Evolutionary conservation across 2,888 invertebrate genomes (phyloP).

Genomic region (Dryadula phaetusa): DNA sequence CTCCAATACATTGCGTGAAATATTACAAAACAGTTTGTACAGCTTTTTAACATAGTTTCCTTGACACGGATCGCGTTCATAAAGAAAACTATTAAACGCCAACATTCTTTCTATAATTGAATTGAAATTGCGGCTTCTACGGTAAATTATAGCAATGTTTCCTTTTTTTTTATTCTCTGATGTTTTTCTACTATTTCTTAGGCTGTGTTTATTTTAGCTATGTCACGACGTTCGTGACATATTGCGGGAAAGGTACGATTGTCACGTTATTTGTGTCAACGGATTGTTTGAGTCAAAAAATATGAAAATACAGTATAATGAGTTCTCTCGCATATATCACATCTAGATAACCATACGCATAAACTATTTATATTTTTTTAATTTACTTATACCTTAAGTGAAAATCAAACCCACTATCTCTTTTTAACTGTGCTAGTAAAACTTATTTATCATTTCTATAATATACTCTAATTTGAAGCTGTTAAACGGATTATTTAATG

Average conservation of each 20-base stretch:
- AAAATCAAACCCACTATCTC: background rate
- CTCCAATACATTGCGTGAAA: conserved; percentile 10
- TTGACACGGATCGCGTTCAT: conserved; percentile 27
- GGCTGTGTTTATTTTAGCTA: conserved; percentile 2
- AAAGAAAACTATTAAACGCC: conserved; percentile 26
- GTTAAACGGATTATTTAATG: background rate
- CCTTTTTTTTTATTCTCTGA: background rate
- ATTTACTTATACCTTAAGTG: background rate
- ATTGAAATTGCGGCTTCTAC: conserved; percentile 21
- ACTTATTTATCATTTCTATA: background rate
- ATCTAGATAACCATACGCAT: too few relatives aligned
- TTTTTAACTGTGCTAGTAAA: background rate
- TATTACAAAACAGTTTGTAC: conserved; percentile 8
- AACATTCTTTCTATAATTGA: conserved; percentile 27
- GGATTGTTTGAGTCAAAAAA: too few relatives aligned
- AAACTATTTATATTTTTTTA: too few relatives aligned
- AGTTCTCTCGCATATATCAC: too few relatives aligned
- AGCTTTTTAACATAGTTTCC: conserved; percentile 21
- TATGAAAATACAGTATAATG: too few relatives aligned
- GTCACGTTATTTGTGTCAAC: background rate
- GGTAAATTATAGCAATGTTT: conserved; percentile 6
- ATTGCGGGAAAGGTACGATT: background rate
- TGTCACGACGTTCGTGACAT: background rate
- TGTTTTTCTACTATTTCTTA: conserved; percentile 8
- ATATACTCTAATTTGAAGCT: background rate